Evolutionary conservation across 2,797 vertebrate genomes (phyloP).

Genomic region (Novumbra hubbsi): DNA sequence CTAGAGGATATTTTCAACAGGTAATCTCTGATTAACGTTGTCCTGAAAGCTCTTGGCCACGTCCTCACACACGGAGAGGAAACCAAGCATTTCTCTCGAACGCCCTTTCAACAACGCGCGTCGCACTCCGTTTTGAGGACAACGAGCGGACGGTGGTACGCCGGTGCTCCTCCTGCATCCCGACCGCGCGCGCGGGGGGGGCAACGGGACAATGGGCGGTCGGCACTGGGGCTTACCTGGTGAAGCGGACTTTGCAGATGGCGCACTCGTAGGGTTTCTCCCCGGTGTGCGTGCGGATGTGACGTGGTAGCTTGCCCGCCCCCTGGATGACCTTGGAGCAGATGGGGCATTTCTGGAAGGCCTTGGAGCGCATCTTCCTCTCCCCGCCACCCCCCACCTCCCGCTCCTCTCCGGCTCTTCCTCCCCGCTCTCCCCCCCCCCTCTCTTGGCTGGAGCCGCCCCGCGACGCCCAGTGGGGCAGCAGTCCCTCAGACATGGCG

Average conservation of each 20-base stretch:
- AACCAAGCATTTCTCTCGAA: not conserved
- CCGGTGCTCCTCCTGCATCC: conserved; percentile 20
- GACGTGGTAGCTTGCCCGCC: conserved; percentile 97
- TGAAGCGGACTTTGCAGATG: conserved; percentile 99
- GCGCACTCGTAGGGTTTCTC: conserved; percentile 98
- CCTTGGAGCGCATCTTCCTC: conserved; percentile 98
- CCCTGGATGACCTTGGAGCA: conserved; percentile 99
- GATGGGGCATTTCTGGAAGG: conserved; percentile 99
- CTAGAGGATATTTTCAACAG: conserved; percentile 29
- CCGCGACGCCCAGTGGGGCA: conserved; percentile 70
- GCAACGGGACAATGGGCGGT: conserved; percentile 61
- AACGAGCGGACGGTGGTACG: conserved; percentile 15
- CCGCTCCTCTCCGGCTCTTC: conserved; percentile 67
- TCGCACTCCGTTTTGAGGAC: not conserved
- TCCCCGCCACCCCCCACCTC: conserved; percentile 74
- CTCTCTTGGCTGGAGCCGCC: conserved; percentile 60
- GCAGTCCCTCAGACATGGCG: conserved; percentile 70
- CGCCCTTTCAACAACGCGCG: not conserved
- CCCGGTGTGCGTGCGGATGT: conserved; percentile 97
- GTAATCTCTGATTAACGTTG: conserved; percentile 30
- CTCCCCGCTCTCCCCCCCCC: conserved; percentile 67
- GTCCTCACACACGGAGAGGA: not conserved
- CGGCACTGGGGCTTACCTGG: conserved; percentile 83
- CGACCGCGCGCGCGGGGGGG: conserved; percentile 49
- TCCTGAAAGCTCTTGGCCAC: conserved; percentile 10